Evolutionary conservation across 2,113 vertebrate genomes (phyloP), one percentile per base, ranked within the genome.

Genomic region (Campylorhamphus procurvoides): DNA sequence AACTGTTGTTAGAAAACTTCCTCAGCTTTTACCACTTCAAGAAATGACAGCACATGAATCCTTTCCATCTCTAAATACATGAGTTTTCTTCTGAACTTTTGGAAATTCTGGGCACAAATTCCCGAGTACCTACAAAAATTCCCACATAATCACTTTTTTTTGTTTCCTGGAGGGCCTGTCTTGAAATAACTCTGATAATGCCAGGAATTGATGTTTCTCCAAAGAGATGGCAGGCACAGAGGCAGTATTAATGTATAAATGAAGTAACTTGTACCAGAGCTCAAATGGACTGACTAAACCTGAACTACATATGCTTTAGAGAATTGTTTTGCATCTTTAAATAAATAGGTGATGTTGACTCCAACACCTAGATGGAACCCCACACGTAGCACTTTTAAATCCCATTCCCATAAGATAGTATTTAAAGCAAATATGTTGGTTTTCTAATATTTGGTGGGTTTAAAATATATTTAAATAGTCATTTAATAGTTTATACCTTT

Each of bases 171-270:
- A 93, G 33, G n/a, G 46, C 40, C 40, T 72, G 33, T 69, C 59
- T 85, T 60, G 80, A 88, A 83, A 40, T 50, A 37, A 27, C 37
- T 88, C 53, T 79, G 58, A 90, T 66, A 78, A 90, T 62, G 67
- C 71, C 59, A 83, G 68, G 49, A 75, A 53, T 12, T 73, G 84
- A 63, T 44, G 49, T 20, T 79, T 80, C 66, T 82, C 67, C 60
- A 67, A 91, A 90, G 62, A 94, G 40, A 90, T 75, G 84, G 81
- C 14, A 81, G 49, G 55, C 62, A 87, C 56, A 84, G 94, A 88
- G 75, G 62, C 78, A 76, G 20, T 20, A 72, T 73, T 72, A 85
- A 67, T 14, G 22, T 31, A 49, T 22, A 67, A 72, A 40, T 42
- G 31, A 84, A 87, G 44, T 50, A 87, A 44, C 52, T 84, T 46